phyloP scores from a whole-genome alignment of 1,140 invertebrate species.

The Drosophila athabasca region DNA sequence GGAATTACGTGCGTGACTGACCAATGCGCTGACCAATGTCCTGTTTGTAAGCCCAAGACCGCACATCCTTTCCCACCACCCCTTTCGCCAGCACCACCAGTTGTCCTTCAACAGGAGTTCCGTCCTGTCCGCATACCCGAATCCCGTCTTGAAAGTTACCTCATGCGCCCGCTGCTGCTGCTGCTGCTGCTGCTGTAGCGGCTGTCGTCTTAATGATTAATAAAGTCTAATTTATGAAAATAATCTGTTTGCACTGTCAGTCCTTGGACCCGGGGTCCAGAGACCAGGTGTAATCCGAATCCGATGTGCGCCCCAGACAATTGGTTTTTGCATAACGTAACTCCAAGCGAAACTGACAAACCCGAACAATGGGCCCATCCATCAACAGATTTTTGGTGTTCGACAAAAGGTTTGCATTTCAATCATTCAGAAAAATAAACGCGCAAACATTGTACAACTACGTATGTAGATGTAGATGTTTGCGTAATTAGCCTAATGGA shows the following conservation, averaged over 20 bases:
- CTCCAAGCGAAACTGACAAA: conserved; percentile 51
- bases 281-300: conserved; percentile 72
- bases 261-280: conserved; percentile 17
- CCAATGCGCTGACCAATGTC: conserved; percentile 79
- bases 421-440: conserved; percentile 29
- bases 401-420: conserved; percentile 51
- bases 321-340: conserved; percentile 46
- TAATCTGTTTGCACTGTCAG: conserved; percentile 72
- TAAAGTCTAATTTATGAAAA: conserved; percentile 82
- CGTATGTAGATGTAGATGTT: conserved; percentile 28
- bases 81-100: conserved; percentile 55
- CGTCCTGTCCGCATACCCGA: conserved; percentile 2
- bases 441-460: conserved; percentile 2
- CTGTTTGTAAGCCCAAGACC: conserved; percentile 62
- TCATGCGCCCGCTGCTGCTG: conserved; percentile 14
- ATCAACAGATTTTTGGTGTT: conserved; percentile 60
- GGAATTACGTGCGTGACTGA: conserved; percentile 76
- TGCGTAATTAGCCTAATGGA: conserved; percentile 70
- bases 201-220: conserved; percentile 79
- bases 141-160: conserved; percentile 30
- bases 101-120: conserved; percentile 63
- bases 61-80: conserved; percentile 56
- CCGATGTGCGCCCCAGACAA: conserved; percentile 36
- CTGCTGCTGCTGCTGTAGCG: conserved; percentile 42
- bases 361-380: conserved; percentile 69